Conservation (phyloP, 2,888 invertebrate genomes). For the Euproctis similis region DNA sequence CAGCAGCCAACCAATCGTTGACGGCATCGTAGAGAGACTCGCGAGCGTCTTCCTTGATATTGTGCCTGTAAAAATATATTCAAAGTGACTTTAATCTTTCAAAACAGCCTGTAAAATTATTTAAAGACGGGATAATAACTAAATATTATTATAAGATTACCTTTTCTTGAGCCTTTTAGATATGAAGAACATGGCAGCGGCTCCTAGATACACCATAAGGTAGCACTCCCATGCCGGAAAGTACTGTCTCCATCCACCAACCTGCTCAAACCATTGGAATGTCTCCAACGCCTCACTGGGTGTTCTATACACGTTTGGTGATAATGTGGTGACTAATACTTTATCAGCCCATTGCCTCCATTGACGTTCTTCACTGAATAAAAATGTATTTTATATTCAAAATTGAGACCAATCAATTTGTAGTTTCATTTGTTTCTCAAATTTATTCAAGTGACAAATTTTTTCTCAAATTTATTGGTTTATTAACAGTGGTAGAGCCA, state of each 20-base stretch:
- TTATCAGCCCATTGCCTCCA: conserved; percentile 98
- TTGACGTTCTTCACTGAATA: conserved; percentile 87
- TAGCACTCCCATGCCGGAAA: conserved; percentile 91
- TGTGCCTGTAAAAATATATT: conserved; percentile 74
- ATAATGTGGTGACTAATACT: conserved; percentile 92
- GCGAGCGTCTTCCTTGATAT: conserved; percentile 91
- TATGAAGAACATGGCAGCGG: conserved; percentile 94
- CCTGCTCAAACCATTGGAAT: conserved; percentile 94
- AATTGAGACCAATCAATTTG: too few species aligned
- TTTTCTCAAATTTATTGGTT: too few species aligned
- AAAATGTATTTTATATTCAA: too few species aligned
- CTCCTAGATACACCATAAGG: conserved; percentile 93
- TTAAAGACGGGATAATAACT: too few species aligned
- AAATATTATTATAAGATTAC: conserved; percentile 24
- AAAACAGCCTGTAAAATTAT: too few species aligned
- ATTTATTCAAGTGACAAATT: too few species aligned
- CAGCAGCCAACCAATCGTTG: conserved; percentile 83
- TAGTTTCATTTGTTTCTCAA: too few species aligned
- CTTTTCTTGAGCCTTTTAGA: conserved; percentile 90
- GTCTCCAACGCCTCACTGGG: conserved; percentile 89
- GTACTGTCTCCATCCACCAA: conserved; percentile 92
- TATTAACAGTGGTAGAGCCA: too few species aligned
- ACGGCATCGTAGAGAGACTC: conserved; percentile 93
- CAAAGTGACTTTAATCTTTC: too few species aligned
- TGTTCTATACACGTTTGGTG: conserved; percentile 97